phyloP scores from a whole-genome alignment of 2,113 vertebrate species.

The Chiloscyllium plagiosum region DNA sequence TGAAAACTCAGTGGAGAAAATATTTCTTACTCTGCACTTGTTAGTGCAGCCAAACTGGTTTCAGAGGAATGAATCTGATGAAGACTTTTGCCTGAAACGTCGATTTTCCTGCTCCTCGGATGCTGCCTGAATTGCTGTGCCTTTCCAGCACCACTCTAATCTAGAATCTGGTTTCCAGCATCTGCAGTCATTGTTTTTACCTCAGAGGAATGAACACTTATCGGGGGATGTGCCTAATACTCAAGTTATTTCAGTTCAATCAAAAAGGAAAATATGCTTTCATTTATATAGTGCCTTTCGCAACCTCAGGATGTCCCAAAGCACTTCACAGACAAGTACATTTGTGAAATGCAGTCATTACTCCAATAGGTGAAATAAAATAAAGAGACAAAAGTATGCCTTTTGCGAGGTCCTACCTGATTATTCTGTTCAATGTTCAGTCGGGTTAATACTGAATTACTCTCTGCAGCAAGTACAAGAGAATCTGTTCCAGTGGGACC shows the following conservation, averaged over 20 bases:
- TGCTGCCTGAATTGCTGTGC: too few relatives aligned
- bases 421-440: neutral
- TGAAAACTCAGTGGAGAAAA: neutral
- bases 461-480: neutral
- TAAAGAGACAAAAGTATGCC: neutral
- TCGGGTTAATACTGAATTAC: neutral
- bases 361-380: neutral
- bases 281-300: neutral
- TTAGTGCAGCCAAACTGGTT: neutral
- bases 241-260: neutral
- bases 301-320: neutral
- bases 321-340: neutral
- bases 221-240: neutral
- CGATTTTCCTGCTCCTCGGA: too few relatives aligned
- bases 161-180: too few relatives aligned
- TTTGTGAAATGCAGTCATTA: neutral
- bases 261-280: neutral
- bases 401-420: neutral
- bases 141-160: too few relatives aligned
- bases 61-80: neutral
- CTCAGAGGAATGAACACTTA: neutral
- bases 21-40: neutral
- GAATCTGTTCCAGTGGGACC: neutral
- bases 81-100: too few relatives aligned
- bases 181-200: too few relatives aligned